phyloP scores from a whole-genome alignment of 2,888 invertebrate genomes.

The Sisyra terminalis region DNA sequence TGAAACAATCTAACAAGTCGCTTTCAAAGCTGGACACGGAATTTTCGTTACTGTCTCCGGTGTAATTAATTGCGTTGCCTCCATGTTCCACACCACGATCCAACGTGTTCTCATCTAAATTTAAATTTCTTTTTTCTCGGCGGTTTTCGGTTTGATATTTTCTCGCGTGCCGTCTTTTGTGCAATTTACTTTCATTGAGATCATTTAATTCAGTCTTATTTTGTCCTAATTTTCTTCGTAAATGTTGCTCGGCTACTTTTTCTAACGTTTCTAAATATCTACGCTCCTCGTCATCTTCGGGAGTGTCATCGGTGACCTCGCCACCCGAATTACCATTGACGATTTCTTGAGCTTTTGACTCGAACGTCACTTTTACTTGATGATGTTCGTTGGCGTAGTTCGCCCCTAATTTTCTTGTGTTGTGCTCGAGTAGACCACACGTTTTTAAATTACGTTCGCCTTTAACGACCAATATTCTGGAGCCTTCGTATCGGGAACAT shows the following conservation, averaged over 20 bases:
- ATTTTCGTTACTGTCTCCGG: conserved; percentile 34
- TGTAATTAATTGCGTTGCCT: conserved; percentile 47
- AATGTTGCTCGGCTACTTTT: conserved; percentile 4
- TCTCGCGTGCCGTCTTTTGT: conserved; percentile 12
- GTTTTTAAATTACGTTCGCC: conserved; percentile 61
- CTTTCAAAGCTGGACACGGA: conserved; percentile 75
- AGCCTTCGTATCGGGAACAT: conserved; percentile 64
- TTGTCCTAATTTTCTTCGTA: conserved; percentile 12
- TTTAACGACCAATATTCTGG: conserved; percentile 64
- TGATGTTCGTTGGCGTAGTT: conserved; percentile 37
- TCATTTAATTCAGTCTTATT: conserved; percentile 5
- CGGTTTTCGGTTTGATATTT: conserved; percentile 10
- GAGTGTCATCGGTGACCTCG: conserved; percentile 9
- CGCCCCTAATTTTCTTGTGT: conserved; percentile 43
- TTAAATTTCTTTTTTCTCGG: conserved; percentile 21
- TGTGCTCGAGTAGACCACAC: conserved; percentile 59
- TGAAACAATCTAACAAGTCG: conserved; percentile 56
- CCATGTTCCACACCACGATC: conserved; percentile 65
- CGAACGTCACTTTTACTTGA: conserved; percentile 35
- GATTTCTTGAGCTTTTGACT: conserved; percentile 34
- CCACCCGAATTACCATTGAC: conserved; percentile 5
- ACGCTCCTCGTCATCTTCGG: conserved; percentile 1
- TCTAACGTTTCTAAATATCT: not conserved
- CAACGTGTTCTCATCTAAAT: conserved; percentile 27
- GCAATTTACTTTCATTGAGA: conserved; percentile 6